Percentiles rank a stretch among this genome's conserved stretches.
Conservation (phyloP, 2,888 invertebrate species). For the Drosophila anceps region DNA sequence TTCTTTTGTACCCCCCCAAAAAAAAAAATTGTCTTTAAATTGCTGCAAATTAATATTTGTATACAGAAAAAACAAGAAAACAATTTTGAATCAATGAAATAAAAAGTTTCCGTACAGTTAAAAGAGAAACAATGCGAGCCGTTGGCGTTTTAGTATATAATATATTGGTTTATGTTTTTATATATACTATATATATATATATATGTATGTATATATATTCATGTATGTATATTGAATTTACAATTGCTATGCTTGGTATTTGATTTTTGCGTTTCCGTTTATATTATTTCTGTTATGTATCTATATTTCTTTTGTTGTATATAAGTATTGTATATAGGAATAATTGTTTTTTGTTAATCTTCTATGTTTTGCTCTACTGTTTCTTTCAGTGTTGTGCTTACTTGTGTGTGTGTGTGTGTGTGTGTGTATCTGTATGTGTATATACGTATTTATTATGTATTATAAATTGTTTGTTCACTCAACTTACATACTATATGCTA, state of each 20-base stretch:
- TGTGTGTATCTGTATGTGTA: not conserved
- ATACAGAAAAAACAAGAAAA: conserved; percentile 5
- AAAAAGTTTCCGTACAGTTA: conserved; percentile 47
- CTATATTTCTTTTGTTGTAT: conserved; percentile 66
- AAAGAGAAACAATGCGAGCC: conserved; percentile 30
- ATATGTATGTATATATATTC: conserved; percentile 25
- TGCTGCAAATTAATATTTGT: conserved; percentile 51
- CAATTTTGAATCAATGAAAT: conserved; percentile 34
- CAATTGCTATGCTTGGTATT: conserved; percentile 71
- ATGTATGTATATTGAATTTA: conserved; percentile 68
- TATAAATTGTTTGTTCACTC: conserved; percentile 48
- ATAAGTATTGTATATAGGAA: conserved; percentile 83
- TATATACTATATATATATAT: conserved; percentile 15
- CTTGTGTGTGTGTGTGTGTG: conserved; percentile 2
- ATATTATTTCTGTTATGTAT: conserved; percentile 38
- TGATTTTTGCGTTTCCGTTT: conserved; percentile 53
- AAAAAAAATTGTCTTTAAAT: conserved; percentile 25
- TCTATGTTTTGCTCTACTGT: conserved; percentile 47
- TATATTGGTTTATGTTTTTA: conserved; percentile 62
- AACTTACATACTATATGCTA: conserved; percentile 67
- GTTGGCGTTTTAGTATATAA: conserved; percentile 69
- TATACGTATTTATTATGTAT: conserved; percentile 39
- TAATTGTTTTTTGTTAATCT: conserved; percentile 79
- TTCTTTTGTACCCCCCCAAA: conserved; percentile 49
- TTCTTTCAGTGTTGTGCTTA: conserved; percentile 21